Conservation (phyloP, 2,797 vertebrate genomes). For the Liasis olivaceus region DNA sequence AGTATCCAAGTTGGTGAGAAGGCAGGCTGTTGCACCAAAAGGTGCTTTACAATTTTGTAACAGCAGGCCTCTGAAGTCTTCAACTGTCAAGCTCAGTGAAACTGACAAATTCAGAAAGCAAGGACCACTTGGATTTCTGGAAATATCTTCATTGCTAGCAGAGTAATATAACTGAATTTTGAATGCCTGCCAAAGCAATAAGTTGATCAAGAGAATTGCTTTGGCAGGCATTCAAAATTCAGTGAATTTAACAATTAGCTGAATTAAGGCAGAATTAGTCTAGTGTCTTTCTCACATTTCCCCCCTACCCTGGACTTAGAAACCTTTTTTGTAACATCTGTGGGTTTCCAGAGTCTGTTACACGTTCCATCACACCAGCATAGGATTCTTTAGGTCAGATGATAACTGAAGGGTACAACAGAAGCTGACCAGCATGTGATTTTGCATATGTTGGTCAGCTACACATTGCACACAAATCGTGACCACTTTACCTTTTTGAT, state of each 20-base stretch:
- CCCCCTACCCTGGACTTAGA: neutral
- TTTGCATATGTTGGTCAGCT: neutral
- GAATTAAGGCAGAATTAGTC: neutral
- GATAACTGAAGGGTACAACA: neutral
- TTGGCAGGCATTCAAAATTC: too few relatives aligned
- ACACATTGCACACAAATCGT: neutral
- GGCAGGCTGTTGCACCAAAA: neutral
- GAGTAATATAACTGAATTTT: neutral
- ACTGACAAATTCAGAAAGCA: neutral
- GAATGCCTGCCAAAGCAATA: neutral
- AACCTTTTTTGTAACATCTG: neutral
- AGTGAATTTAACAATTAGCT: neutral
- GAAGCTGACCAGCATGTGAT: neutral
- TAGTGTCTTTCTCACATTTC: neutral
- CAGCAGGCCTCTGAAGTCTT: neutral
- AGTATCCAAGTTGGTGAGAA: neutral
- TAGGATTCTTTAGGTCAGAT: neutral
- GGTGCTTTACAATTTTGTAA: neutral
- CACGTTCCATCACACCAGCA: neutral
- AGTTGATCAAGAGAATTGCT: too few relatives aligned
- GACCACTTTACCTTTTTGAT: neutral
- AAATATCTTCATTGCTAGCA: neutral
- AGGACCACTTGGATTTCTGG: neutral
- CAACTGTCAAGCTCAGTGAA: neutral
- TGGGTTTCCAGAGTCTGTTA: neutral